Evolutionary conservation across 2,888 invertebrate genomes (phyloP).

Genomic region (Dicycla oo): DNA sequence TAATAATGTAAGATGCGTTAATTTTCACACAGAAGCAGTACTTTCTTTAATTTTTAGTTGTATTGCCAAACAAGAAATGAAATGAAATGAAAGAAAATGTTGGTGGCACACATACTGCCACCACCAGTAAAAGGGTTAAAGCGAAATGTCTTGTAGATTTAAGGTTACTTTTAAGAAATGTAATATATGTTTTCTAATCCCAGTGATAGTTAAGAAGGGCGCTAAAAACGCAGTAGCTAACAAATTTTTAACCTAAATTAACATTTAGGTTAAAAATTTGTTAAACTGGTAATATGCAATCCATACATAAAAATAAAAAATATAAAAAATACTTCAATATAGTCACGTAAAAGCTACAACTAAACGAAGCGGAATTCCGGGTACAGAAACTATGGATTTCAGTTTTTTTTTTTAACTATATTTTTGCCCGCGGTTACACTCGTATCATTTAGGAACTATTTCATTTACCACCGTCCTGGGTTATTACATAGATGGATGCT

Average conservation of each 20-base stretch:
- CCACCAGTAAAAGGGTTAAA: too few species aligned
- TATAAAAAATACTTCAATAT: neutral
- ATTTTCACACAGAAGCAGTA: too few species aligned
- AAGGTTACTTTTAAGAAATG: constrained; percentile 19
- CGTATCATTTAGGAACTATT: neutral
- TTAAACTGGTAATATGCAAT: constrained; percentile 24
- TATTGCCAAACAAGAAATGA: too few species aligned
- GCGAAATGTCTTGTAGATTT: neutral
- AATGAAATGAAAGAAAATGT: too few species aligned
- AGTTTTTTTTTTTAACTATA: neutral
- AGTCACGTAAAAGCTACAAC: neutral
- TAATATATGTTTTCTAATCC: constrained; percentile 23
- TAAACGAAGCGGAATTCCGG: constrained; percentile 20
- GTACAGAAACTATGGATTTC: neutral
- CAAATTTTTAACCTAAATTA: too few species aligned
- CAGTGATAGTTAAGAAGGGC: constrained; percentile 57
- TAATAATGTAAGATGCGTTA: too few species aligned
- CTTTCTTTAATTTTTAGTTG: too few species aligned
- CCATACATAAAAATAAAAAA: neutral
- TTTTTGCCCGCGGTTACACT: neutral
- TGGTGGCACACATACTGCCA: too few species aligned
- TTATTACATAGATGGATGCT: neutral
- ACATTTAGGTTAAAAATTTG: neutral
- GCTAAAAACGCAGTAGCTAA: neutral
- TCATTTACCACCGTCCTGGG: neutral